These are phyloP conservation scores for Etheostoma perlongum DNA, from an alignment of 2,797 vertebrate species.

Conservation along the genomic window DNA sequence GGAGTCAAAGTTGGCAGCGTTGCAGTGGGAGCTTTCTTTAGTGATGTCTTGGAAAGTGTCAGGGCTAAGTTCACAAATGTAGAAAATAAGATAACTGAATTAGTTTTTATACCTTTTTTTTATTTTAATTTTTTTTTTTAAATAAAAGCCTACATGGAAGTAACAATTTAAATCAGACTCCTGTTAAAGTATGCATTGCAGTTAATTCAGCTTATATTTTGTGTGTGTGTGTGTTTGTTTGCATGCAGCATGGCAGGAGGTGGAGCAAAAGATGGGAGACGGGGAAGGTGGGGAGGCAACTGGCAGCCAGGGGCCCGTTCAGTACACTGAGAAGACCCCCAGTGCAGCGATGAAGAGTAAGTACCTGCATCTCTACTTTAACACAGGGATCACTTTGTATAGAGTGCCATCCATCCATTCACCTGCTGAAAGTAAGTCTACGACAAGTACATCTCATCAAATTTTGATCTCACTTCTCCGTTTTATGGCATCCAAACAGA, in stretches of 20 bases:
- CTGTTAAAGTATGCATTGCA: background rate
- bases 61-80: background rate
- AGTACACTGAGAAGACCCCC: slow-evolving; percentile 92
- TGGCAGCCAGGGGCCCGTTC: slow-evolving; percentile 83
- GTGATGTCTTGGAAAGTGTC: background rate
- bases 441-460: background rate
- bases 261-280: slow-evolving; percentile 90
- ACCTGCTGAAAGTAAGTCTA: background rate
- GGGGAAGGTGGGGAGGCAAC: slow-evolving; percentile 49
- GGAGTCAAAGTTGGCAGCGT: background rate
- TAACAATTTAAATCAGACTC: background rate
- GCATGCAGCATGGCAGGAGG: slow-evolving; percentile 93
- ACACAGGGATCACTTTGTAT: background rate
- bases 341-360: slow-evolving; percentile 90
- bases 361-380: slow-evolving; percentile 39
- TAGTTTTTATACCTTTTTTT: too few species aligned
- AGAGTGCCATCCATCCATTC: background rate
- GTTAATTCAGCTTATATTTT: background rate
- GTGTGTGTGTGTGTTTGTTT: slow-evolving; percentile 11
- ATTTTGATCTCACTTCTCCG: background rate
- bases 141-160: background rate
- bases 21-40: too few species aligned
- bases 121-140: too few species aligned
- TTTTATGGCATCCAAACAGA: slow-evolving; percentile 23
- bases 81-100: background rate